These are phyloP conservation scores for Tubiluchus corallicola DNA, from an alignment of 2,888 invertebrate species.

Conservation along the genomic window DNA sequence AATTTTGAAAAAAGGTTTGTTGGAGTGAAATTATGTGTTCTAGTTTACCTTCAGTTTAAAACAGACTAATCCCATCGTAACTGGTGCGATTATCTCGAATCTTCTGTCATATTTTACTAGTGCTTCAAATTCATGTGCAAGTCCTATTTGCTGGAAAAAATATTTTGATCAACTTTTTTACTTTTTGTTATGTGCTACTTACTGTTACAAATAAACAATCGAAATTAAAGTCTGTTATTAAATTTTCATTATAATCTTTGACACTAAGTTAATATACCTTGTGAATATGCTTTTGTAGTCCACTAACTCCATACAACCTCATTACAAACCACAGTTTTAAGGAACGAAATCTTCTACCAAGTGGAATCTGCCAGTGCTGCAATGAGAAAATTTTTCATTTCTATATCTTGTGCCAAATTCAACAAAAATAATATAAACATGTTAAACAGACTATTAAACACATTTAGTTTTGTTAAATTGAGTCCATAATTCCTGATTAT, in stretches of 20 bases:
- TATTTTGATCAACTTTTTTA: too few species aligned
- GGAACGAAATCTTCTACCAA: constrained; percentile 82
- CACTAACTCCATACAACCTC: constrained; percentile 76
- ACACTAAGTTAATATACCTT: constrained; percentile 36
- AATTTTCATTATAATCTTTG: too few species aligned
- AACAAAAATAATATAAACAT: constrained; percentile 8
- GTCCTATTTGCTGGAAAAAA: constrained; percentile 28
- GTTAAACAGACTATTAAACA: constrained; percentile 5
- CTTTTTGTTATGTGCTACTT: too few species aligned
- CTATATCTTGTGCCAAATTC: too few species aligned
- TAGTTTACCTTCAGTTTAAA: constrained; percentile 60
- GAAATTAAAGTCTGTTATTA: too few species aligned
- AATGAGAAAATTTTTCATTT: constrained; percentile 12
- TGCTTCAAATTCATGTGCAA: constrained; percentile 59
- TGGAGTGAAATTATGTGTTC: too few species aligned
- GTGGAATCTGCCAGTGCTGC: constrained; percentile 89
- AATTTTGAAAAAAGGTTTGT: too few species aligned
- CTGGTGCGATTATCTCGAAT: constrained; percentile 64
- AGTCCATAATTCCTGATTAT: too few species aligned
- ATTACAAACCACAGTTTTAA: constrained; percentile 96
- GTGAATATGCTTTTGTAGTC: constrained; percentile 77
- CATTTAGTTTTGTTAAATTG: too few species aligned
- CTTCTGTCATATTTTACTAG: constrained; percentile 47
- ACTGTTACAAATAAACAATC: too few species aligned
- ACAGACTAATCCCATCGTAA: constrained; percentile 77